Percentiles rank a stretch among this genome's conserved stretches.
phyloP scores from a whole-genome alignment of 2,888 invertebrate genomes.

The Graphium colonna region DNA sequence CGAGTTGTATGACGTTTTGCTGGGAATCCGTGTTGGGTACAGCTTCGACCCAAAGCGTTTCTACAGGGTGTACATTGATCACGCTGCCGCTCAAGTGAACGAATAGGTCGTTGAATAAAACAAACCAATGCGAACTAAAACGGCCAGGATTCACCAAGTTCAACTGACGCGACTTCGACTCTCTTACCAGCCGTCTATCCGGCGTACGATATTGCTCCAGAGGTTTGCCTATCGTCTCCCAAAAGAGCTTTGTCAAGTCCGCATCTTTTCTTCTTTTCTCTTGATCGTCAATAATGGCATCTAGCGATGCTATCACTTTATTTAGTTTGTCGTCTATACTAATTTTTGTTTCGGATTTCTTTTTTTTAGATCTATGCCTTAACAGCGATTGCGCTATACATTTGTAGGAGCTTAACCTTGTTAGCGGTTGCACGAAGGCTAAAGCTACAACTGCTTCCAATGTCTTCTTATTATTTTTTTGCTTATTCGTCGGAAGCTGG shows the following conservation, averaged over 20 bases:
- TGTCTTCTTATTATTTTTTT: constrained; percentile 75
- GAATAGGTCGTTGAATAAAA: constrained; percentile 90
- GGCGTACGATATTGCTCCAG: constrained; percentile 82
- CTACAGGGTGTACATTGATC: constrained; percentile 83
- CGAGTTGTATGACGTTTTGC: constrained; percentile 84
- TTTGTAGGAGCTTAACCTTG: constrained; percentile 82
- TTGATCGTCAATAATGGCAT: constrained; percentile 82
- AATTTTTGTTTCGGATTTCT: constrained; percentile 58
- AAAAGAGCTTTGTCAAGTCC: constrained; percentile 85
- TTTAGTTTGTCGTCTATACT: constrained; percentile 76
- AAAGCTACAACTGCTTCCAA: constrained; percentile 80
- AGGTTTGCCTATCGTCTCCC: constrained; percentile 84
- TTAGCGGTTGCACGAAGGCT: constrained; percentile 82
- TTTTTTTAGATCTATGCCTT: constrained; percentile 65
- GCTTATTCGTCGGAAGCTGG: constrained; percentile 75
- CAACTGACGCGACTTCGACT: constrained; percentile 86
- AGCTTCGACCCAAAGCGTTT: constrained; percentile 89
- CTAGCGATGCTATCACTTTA: constrained; percentile 81
- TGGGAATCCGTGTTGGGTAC: constrained; percentile 83
- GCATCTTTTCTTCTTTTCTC: constrained; percentile 82
- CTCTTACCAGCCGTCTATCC: constrained; percentile 87
- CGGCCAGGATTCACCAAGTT: constrained; percentile 85
- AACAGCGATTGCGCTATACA: constrained; percentile 80
- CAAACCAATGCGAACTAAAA: constrained; percentile 89
- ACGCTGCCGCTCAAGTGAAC: constrained; percentile 86